Evolutionary conservation across 1,140 invertebrate species (phyloP), one percentile per base, ranked within the genome.

Genomic region (Drosophila pruinosa): DNA sequence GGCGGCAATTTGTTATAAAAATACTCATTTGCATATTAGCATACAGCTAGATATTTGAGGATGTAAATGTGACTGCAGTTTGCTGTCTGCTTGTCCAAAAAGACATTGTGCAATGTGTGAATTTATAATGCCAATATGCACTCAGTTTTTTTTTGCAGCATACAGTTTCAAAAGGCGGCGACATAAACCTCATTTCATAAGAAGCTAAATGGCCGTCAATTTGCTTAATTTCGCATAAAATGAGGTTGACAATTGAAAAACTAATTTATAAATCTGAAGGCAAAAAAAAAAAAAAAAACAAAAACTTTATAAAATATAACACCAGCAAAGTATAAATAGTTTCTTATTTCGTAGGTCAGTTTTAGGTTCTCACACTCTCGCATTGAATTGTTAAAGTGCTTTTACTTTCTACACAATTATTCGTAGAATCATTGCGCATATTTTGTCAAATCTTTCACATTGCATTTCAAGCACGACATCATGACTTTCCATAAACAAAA

Each of bases 1-100:
- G 80, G 68, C 73, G 64, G 80, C 81, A 78, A 86, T 86, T 86
- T 86, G 82, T 75, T 86, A 78, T 67, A 72, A 77, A 86, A 86
- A 75, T 76, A 81, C 61, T 39, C 69, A 70, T 76, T 72, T 48
- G 41, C 56, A 62, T 58, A 65, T 69, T 62, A 64, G 43, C 53
- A 72, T 22, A 31, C 39, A 59, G 28, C 45, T 10, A 52, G 21
- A 21, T n/a, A 21, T 22, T 6, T 57, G 4, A 34, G 26, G 36
- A 26, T 58, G 3, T 52, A 8, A 28, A 6, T 41, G 8, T 7
- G 28, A 50, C 38, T 61, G 54, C 38, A 38, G 10, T 39, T 39
- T 26, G 5, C 2, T 15, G 12, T 14, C 6, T 26, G 1, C 2
- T 36, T 50, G 53, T 26, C 7, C 19, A 24, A 45, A 70, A 43